phyloP scores from a whole-genome alignment of 1,140 invertebrate genomes.

The Sitobion miscanthi region DNA sequence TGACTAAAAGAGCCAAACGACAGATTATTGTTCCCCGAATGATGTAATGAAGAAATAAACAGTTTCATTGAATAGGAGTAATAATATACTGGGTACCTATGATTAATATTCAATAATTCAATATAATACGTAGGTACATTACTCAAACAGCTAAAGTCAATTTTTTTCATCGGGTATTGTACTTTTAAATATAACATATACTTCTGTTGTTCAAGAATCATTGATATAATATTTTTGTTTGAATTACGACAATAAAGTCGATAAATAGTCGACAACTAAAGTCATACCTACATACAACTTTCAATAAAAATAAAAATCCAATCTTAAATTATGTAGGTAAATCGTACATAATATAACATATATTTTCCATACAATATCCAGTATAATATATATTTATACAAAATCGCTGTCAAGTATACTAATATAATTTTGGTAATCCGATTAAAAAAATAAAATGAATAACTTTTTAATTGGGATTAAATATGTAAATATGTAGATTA shows the following conservation, averaged over 20 bases:
- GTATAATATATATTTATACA: neutral
- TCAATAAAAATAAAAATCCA: neutral
- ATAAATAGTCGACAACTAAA: too few species aligned
- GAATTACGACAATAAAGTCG: too few species aligned
- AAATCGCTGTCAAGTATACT: neutral
- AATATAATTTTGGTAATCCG: neutral
- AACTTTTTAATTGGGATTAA: neutral
- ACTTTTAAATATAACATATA: neutral
- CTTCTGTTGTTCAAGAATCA: neutral
- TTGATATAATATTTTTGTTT: neutral
- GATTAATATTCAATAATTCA: neutral
- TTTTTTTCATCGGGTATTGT: neutral
- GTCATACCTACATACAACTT: neutral
- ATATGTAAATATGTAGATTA: neutral
- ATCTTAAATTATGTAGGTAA: neutral
- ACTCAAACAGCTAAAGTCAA: neutral
- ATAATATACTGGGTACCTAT: neutral
- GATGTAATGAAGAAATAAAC: neutral
- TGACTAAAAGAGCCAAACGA: neutral
- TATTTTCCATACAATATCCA: neutral
- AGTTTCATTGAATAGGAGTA: neutral
- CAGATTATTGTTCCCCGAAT: neutral
- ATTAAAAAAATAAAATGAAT: neutral
- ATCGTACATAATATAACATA: too few species aligned
- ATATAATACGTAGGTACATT: neutral